These are phyloP conservation scores for Mimachlamys varia DNA, from an alignment of 2,888 invertebrate species.

Conservation along the genomic window DNA sequence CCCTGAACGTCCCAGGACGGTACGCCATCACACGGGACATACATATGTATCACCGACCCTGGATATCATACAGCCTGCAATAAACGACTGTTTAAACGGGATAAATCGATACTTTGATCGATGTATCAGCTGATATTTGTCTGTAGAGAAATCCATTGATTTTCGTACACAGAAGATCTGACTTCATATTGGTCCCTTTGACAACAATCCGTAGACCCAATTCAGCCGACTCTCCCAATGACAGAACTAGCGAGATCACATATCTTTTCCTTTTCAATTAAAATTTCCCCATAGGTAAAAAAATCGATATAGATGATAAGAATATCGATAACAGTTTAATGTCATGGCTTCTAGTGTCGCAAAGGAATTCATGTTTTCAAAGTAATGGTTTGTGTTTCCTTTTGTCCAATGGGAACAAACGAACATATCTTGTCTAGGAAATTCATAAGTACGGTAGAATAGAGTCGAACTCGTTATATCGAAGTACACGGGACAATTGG, in stretches of 20 bases:
- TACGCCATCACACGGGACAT: not conserved
- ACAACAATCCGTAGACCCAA: not conserved
- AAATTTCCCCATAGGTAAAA: not conserved
- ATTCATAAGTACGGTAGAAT: not conserved
- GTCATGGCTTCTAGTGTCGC: not conserved
- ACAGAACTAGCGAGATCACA: not conserved
- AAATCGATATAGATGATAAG: not conserved
- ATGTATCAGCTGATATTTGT: constrained; percentile 10
- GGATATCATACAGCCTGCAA: not conserved
- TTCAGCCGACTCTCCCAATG: not conserved
- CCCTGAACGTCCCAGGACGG: not conserved
- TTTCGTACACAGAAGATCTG: not conserved
- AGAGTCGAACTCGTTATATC: too few species aligned
- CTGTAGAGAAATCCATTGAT: constrained; percentile 17
- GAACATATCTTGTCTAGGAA: not conserved
- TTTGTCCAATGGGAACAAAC: not conserved
- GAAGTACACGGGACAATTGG: too few species aligned
- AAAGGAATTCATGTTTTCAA: too few species aligned
- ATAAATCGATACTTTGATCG: not conserved
- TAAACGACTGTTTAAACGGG: not conserved
- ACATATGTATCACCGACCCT: not conserved
- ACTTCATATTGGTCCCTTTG: not conserved
- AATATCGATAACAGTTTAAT: not conserved
- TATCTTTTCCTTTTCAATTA: not conserved
- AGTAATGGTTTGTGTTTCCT: too few species aligned